Conservation (phyloP, 2,888 invertebrate species). For the Aporophyla lueneburgensis region DNA sequence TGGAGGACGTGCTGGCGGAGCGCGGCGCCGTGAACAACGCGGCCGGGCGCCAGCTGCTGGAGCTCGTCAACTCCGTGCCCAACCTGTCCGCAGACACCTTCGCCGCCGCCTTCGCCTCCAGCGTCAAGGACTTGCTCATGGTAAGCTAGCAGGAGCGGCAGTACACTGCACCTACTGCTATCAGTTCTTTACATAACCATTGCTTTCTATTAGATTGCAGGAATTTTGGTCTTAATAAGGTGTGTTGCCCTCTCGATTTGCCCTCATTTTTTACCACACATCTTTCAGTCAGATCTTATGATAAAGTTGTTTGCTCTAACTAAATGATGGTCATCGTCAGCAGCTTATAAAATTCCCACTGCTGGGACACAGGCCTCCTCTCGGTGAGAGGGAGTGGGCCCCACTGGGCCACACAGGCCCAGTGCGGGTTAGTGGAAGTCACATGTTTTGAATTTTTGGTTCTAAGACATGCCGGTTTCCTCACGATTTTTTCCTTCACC, state of each 20-base stretch:
- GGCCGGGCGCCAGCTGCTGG: slow-evolving; percentile 97
- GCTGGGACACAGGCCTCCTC: no score
- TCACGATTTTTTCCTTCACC: no score
- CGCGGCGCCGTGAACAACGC: slow-evolving; percentile 95
- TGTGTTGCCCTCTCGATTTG: not conserved
- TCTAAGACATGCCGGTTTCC: no score
- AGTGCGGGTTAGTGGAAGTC: no score
- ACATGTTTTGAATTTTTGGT: no score
- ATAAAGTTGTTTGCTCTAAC: not conserved
- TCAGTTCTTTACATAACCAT: not conserved
- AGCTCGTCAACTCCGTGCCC: slow-evolving; percentile 97
- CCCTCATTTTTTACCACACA: not conserved
- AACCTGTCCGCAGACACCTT: slow-evolving; percentile 97
- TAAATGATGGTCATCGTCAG: no score
- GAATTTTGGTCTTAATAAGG: not conserved
- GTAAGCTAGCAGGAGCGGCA: slow-evolving; percentile 82
- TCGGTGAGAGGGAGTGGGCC: no score
- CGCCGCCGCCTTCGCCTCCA: slow-evolving; percentile 98
- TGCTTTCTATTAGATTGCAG: not conserved
- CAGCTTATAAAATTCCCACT: no score
- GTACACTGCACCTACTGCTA: not conserved
- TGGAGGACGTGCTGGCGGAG: slow-evolving; percentile 97
- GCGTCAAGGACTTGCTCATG: slow-evolving; percentile 99
- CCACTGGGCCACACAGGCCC: no score
- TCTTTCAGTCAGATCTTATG: not conserved